These are phyloP conservation scores for Heliconius hortense DNA, from an alignment of 2,888 invertebrate genomes.

Conservation along the genomic window DNA sequence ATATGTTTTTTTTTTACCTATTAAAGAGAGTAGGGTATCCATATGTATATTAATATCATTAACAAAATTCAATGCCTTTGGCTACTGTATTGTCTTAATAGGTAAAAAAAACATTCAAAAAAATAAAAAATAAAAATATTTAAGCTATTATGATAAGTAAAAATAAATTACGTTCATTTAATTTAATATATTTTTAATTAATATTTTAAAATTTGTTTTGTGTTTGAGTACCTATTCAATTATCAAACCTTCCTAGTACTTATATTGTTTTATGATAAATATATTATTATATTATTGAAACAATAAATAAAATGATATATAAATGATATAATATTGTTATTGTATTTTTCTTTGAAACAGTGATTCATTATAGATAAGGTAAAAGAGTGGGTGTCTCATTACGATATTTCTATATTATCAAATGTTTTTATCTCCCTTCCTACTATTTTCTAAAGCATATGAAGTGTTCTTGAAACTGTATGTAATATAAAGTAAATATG, in stretches of 20 bases:
- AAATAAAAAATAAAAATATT: no score
- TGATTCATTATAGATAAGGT: constrained; percentile 9
- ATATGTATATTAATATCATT: not conserved
- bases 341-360: not conserved
- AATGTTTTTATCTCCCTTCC: not conserved
- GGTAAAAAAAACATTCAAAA: no score
- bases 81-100: no score
- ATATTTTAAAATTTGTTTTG: no score
- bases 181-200: no score
- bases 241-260: no score
- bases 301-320: not conserved
- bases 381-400: not conserved
- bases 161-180: no score
- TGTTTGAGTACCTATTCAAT: no score
- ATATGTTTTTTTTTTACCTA: not conserved
- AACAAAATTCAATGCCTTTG: not conserved
- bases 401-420: constrained; percentile 4
- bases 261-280: no score
- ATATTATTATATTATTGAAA: not conserved
- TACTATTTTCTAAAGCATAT: not conserved
- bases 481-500: no score
- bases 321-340: not conserved
- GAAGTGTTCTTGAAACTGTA: not conserved
- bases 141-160: no score
- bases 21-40: not conserved